Conservation (phyloP, 1,140 invertebrate species). For the Drosophila lacertosa region DNA sequence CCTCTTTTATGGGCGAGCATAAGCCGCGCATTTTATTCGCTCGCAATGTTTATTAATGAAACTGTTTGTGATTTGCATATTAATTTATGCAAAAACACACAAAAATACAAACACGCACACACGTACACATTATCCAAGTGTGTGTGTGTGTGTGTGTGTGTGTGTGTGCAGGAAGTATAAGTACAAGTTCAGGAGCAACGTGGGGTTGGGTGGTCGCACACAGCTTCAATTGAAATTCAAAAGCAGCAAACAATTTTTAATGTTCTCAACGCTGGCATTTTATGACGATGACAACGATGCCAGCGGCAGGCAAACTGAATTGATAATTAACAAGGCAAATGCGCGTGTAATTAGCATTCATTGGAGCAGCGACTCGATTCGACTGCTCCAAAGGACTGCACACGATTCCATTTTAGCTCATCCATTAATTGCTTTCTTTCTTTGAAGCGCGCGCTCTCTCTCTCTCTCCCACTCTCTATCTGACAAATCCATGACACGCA, state of each 20-base stretch:
- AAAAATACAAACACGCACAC: conserved; percentile 60
- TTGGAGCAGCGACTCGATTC: conserved; percentile 56
- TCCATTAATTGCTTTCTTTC: neutral
- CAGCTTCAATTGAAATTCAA: conserved; percentile 76
- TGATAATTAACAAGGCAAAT: conserved; percentile 82
- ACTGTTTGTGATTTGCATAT: conserved; percentile 82
- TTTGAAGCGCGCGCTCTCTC: neutral
- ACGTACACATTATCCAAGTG: conserved; percentile 11
- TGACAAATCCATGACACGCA: conserved; percentile 43
- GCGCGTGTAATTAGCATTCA: conserved; percentile 82
- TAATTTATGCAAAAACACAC: conserved; percentile 77
- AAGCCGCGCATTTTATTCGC: conserved; percentile 72
- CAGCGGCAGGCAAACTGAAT: conserved; percentile 74
- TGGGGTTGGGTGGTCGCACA: no score
- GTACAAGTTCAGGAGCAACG: conserved; percentile 16
- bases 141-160: conserved; percentile 49
- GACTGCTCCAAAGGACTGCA: conserved; percentile 12
- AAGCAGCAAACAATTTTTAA: conserved; percentile 74
- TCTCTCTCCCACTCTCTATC: no score
- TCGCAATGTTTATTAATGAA: conserved; percentile 81
- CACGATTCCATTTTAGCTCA: conserved; percentile 10
- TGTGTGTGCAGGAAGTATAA: conserved; percentile 30
- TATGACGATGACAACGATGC: conserved; percentile 58
- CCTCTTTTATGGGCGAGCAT: conserved; percentile 68
- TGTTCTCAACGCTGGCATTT: conserved; percentile 70